Base-by-base conservation (phyloP, 2,888 invertebrate species). In the Ctenicera cuprea region DNA sequence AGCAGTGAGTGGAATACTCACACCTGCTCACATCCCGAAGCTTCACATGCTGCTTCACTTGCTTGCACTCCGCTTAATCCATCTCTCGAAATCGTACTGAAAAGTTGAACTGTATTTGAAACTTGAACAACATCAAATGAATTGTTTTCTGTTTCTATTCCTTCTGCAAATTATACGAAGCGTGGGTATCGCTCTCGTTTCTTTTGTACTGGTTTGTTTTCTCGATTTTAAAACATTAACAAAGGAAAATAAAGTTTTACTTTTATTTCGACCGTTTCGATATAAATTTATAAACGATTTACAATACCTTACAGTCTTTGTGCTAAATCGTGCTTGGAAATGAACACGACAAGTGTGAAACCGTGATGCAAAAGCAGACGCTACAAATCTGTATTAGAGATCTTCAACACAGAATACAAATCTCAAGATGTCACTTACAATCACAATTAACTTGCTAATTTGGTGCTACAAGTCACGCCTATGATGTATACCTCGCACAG, bases 391-490 rank as follows among this genome's bases (percentile, higher is more conserved):
- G 66, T 75, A 76, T 77, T 79, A 80, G 77, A 78, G 76, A 77
- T 78, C 80, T 77, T 73, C 81, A 77, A 82, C 81, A 82, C 81
- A 82, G 82, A 80, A 82, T 82, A 84, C 84, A 85, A 86, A 85
- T 86, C 84, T 85, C 81, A 80, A 81, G 80, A 82, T 84, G 85
- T 85, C 86, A 84, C 82, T 83, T 83, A 83, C 86, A 86, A 84
- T 85, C 82, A 85, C 83, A 86, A 86, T 85, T 86, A 85, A 85
- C 84, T 85, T 85, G 86, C 84, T 86, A 86, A 85, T 86, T 85
- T 80, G 81, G 82, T 80, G 59, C 70, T 62, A 50, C 69, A 69
- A 62, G 69, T 69, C 69, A 69, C 61, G 61, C 38, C 69, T 69
- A 59, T 69, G 69, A 69, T 69, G 69, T 69, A 69, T 69, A 59